phyloP scores from a whole-genome alignment of 2,888 invertebrate species.

The Tethea ocularis region DNA sequence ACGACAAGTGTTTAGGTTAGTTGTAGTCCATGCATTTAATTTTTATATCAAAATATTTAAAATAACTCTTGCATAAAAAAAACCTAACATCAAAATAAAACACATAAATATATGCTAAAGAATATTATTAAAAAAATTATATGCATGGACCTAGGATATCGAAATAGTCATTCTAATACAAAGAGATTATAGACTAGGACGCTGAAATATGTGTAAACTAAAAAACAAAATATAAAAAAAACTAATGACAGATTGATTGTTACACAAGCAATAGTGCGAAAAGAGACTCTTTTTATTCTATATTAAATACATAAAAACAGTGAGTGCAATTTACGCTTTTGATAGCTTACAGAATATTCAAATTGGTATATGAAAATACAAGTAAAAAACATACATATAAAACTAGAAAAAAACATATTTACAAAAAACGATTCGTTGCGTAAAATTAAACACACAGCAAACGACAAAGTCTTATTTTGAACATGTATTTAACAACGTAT shows the following conservation, averaged over 20 bases:
- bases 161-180: not conserved
- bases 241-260: not conserved
- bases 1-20: conserved; percentile 26
- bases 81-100: not conserved
- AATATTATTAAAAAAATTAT: not conserved
- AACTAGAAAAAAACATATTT: conserved; percentile 16
- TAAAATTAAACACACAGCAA: conserved; percentile 34
- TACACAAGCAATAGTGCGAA: not conserved
- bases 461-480: conserved; percentile 25
- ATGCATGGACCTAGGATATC: not conserved
- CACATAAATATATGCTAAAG: not conserved
- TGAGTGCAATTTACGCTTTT: conserved; percentile 4
- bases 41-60: not conserved
- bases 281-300: not conserved
- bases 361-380: conserved; percentile 14
- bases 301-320: conserved; percentile 1
- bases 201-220: not conserved
- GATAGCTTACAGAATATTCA: conserved; percentile 2
- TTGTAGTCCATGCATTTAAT: not conserved
- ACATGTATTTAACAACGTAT: conserved; percentile 41
- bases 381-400: not conserved
- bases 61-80: too few relatives aligned
- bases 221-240: not conserved
- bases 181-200: not conserved
- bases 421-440: conserved; percentile 44